Conservation (phyloP, 1,140 invertebrate genomes). For the Apolygus lucorum region DNA sequence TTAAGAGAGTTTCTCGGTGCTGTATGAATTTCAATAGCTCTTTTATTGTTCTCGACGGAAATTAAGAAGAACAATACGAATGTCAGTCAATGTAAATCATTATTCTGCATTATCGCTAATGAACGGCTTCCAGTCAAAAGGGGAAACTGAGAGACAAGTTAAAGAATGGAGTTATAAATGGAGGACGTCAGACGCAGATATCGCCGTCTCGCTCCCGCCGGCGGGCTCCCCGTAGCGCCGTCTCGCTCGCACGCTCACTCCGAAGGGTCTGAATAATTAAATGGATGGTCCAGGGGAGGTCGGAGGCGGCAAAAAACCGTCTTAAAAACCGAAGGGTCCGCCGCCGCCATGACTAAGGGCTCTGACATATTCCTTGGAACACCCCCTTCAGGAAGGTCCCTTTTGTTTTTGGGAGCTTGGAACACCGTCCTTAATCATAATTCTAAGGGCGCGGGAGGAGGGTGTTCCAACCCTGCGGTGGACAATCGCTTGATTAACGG, state of each 20-base stretch:
- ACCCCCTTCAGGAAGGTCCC: background rate
- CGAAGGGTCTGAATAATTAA: constrained; percentile 30
- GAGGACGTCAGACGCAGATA: constrained; percentile 22
- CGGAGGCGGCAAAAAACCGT: constrained; percentile 24
- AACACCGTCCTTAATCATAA: constrained; percentile 23
- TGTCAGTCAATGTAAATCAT: too few species aligned
- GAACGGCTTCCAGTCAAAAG: too few species aligned
- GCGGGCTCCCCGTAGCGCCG: too few species aligned
- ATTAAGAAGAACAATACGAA: too few species aligned
- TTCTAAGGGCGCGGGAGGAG: background rate
- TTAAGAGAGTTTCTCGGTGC: too few species aligned
- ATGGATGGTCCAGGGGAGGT: background rate
- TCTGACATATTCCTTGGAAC: constrained; percentile 27
- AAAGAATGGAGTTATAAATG: constrained; percentile 26
- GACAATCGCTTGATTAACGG: constrained; percentile 33
- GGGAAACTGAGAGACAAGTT: background rate
- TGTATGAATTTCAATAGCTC: too few species aligned
- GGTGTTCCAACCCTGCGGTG: constrained; percentile 21
- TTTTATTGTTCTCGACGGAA: too few species aligned
- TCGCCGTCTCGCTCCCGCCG: background rate
- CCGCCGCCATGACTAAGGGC: constrained; percentile 9
- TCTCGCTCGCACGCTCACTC: too few species aligned
- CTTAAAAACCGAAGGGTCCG: constrained; percentile 22
- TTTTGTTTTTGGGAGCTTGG: constrained; percentile 14
- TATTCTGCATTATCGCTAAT: too few species aligned